phyloP scores from a whole-genome alignment of 2,113 vertebrate species.

The Scomber scombrus region DNA sequence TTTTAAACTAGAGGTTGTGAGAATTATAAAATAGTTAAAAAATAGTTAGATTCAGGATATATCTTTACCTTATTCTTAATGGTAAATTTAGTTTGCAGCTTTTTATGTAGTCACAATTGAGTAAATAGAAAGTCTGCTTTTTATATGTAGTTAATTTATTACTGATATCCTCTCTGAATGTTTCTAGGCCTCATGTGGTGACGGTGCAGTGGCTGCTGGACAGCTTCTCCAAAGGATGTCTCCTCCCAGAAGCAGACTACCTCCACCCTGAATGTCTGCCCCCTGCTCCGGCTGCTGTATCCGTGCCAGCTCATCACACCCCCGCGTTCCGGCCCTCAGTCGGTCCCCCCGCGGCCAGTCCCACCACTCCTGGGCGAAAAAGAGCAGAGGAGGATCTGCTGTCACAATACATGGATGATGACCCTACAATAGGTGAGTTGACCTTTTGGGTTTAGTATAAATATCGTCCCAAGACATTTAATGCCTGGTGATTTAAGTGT shows the following conservation, averaged over 20 bases:
- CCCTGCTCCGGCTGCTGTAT: constrained; percentile 79
- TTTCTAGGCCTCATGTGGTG: constrained; percentile 90
- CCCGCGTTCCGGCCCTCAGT: constrained; percentile 44
- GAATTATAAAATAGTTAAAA: no score
- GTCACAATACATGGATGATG: constrained; percentile 90
- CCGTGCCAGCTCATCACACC: constrained; percentile 72
- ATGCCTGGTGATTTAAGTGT: background rate
- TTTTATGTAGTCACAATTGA: background rate
- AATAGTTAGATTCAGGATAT: no score
- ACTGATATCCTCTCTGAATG: background rate
- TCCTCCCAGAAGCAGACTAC: constrained; percentile 89
- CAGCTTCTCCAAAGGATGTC: constrained; percentile 88
- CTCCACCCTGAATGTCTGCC: constrained; percentile 88
- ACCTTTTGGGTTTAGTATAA: background rate
- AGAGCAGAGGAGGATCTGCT: constrained; percentile 91
- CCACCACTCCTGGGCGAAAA: constrained; percentile 60
- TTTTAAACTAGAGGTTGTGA: no score
- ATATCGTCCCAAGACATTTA: background rate
- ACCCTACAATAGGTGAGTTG: constrained; percentile 86
- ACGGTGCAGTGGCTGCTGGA: constrained; percentile 94
- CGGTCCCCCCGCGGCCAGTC: constrained; percentile 73
- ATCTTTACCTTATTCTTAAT: no score
- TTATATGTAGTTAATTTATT: accelerated
- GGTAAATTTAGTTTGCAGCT: background rate
- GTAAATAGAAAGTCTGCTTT: no score